Base-by-base conservation (phyloP, 2,113 vertebrate species). In the Seriola quinqueradiata region DNA sequence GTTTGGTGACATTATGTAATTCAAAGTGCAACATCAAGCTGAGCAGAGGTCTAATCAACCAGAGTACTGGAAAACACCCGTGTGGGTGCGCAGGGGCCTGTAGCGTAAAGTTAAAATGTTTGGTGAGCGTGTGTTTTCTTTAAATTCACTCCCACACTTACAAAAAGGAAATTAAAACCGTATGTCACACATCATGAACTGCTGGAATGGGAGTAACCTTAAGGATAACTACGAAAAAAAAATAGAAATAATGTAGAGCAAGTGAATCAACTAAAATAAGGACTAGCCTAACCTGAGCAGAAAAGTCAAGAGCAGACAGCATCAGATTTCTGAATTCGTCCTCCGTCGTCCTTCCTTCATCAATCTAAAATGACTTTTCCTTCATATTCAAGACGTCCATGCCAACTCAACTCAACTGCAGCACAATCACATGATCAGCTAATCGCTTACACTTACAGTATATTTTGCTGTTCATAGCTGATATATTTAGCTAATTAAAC, bases 191-290 rank as follows among this genome's bases (percentile, higher is more conserved):
- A 42, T 38, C 44, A 46, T 7, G 25, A 82, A 25, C 64, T 60
- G 0, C 57, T 32, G 14, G 17, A 36, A 55, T 6, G 23, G 17
- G 12, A 7, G 2, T 23, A 0, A 0, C 0, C 16, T 1, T 0
- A 1, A 61, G 9, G 11, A 44, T 25, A 23, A 38, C 8, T 10
- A 11, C 0, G 2, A 28, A 28, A 28, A 28, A 28, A 28, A 28
- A 38, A 32, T 0, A 55, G 13, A 21, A 4, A 50, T 28, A 28
- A 28, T 28, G 58, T 23, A 44, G 23, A 55, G 8, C 38, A 42
- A 42, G 40, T 42, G 8, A 42, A 11, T 42, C 40, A 6, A 28
- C 28, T 28, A 28, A 28, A 28, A 28, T 28, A 28, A 28, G 28
- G 28, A 54, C 1, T 28, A 4, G 10, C 1, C 1, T 17, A n/a